Percentiles rank a stretch among this genome's conserved stretches.
phyloP scores from a whole-genome alignment of 2,113 vertebrate genomes.

The Leptocoma aspasia region DNA sequence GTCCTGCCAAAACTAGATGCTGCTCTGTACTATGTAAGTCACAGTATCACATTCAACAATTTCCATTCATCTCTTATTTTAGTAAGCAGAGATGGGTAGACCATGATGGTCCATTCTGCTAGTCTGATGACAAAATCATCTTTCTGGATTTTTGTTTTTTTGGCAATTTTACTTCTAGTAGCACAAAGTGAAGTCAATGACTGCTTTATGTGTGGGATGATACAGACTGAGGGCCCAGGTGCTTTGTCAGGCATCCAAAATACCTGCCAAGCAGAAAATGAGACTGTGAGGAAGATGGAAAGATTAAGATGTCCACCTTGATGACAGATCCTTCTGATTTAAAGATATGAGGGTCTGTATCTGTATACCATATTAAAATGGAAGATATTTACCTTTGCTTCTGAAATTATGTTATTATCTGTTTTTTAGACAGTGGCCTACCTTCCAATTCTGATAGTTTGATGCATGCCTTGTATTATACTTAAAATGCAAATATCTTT shows the following conservation, averaged over 20 bases:
- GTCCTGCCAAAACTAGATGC: background rate
- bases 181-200: background rate
- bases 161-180: background rate
- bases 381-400: background rate
- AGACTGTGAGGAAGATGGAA: background rate
- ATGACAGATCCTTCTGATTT: background rate
- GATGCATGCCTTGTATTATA: background rate
- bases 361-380: background rate
- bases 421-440: background rate
- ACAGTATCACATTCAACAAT: background rate
- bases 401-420: background rate
- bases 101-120: background rate
- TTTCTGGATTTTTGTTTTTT: background rate
- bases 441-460: background rate
- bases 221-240: background rate
- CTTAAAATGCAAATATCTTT: background rate
- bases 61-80: background rate
- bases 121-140: background rate
- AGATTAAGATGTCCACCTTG: background rate
- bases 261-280: background rate
- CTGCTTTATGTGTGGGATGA: background rate
- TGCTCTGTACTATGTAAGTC: background rate
- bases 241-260: constrained; percentile 11
- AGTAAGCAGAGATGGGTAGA: background rate
- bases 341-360: background rate